Conservation (phyloP, 2,797 vertebrate genomes). For the Characodon lateralis region DNA sequence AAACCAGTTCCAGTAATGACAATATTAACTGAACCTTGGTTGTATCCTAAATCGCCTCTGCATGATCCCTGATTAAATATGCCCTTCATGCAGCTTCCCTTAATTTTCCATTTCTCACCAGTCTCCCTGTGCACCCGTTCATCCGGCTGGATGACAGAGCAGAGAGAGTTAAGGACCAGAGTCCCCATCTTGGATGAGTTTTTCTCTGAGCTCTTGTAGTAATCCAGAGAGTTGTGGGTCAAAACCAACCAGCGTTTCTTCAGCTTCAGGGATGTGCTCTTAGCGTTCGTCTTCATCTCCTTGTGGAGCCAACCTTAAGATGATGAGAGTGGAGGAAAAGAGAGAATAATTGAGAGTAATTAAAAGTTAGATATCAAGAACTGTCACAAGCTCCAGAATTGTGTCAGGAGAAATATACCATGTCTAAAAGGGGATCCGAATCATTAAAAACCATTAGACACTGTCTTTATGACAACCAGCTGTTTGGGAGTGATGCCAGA, state of each 20-base stretch:
- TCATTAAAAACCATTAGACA: too few species aligned
- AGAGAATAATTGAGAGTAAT: neutral
- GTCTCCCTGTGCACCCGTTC: slow-evolving; percentile 90
- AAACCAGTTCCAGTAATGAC: neutral
- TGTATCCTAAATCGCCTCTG: neutral
- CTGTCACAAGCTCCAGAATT: too few species aligned
- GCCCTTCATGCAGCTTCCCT: slow-evolving; percentile 10
- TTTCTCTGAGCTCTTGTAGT: slow-evolving; percentile 90
- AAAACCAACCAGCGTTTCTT: slow-evolving; percentile 95
- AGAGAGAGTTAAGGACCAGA: slow-evolving; percentile 91
- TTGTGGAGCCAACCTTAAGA: slow-evolving; percentile 91
- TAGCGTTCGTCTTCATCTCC: slow-evolving; percentile 89
- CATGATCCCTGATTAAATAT: slow-evolving; percentile 55
- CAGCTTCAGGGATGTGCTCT: slow-evolving; percentile 89
- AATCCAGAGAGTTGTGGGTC: slow-evolving; percentile 91
- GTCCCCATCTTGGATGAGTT: slow-evolving; percentile 91
- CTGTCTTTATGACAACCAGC: too few species aligned
- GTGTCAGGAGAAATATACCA: too few species aligned
- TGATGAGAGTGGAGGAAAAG: neutral
- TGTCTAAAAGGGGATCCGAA: too few species aligned
- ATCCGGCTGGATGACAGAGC: slow-evolving; percentile 89
- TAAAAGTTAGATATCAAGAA: too few species aligned
- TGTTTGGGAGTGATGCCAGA: too few species aligned
- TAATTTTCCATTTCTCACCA: slow-evolving; percentile 72
- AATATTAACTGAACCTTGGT: neutral